phyloP scores from a whole-genome alignment of 1,140 invertebrate genomes.

The Drosophila ercepeae region DNA sequence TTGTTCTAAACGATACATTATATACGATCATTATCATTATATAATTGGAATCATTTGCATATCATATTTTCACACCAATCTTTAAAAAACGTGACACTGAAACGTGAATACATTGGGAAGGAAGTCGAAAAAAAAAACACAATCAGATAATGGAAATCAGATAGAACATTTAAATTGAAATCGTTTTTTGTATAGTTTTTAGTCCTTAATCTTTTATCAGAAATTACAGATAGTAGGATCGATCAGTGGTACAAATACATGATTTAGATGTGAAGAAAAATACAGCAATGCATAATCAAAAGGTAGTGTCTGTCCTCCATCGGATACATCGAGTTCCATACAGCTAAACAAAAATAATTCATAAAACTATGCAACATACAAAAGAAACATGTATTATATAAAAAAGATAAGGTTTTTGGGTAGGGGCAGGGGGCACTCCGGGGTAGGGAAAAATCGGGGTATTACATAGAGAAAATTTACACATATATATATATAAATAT shows the following conservation, averaged over 20 bases:
- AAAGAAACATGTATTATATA: constrained; percentile 34
- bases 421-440: too few relatives aligned
- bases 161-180: constrained; percentile 36
- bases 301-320: constrained; percentile 30
- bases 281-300: constrained; percentile 23
- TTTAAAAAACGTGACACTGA: too few relatives aligned
- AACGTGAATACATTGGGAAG: too few relatives aligned
- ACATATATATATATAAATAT: constrained; percentile 31
- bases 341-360: constrained; percentile 48
- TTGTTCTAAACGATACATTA: constrained; percentile 36
- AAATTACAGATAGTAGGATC: constrained; percentile 1
- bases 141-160: too few relatives aligned
- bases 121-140: too few relatives aligned
- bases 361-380: constrained; percentile 67
- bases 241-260: constrained; percentile 6
- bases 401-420: constrained; percentile 24
- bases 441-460: neutral
- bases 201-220: neutral
- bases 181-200: constrained; percentile 6
- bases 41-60: constrained; percentile 39
- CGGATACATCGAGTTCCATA: constrained; percentile 11
- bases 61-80: too few relatives aligned
- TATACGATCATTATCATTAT: too few relatives aligned
- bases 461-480: neutral
- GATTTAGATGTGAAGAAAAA: neutral